A percentile compares a stretch with the other conserved stretches of the same genome.
Evolutionary conservation across 2,888 invertebrate genomes (phyloP).

Genomic region (Platerodrilus igneus): DNA sequence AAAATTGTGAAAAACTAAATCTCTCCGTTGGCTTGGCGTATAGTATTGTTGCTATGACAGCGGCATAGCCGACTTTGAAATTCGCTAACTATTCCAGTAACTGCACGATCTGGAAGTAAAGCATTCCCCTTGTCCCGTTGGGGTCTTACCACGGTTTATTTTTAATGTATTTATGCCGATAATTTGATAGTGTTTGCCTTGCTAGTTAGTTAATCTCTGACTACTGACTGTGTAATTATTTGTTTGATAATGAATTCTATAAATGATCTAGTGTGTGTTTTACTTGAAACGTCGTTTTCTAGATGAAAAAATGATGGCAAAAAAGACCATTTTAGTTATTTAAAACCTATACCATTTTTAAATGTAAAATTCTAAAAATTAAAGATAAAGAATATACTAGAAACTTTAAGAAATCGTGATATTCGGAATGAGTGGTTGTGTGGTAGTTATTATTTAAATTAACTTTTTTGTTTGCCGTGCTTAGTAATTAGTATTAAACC

Average conservation of each 20-base stretch:
- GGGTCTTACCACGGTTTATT: too few species aligned
- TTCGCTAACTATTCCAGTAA: too few species aligned
- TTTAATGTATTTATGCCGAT: too few species aligned
- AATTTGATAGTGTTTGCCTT: too few species aligned
- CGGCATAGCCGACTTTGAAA: too few species aligned
- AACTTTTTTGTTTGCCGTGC: slow-evolving; percentile 12
- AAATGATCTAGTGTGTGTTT: background rate
- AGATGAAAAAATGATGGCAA: background rate
- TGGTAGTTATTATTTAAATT: slow-evolving; percentile 12
- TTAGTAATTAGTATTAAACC: slow-evolving; percentile 7
- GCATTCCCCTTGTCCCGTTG: too few species aligned
- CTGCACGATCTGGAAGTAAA: too few species aligned
- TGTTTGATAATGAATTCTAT: background rate
- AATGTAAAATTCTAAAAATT: background rate
- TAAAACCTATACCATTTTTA: slow-evolving; percentile 1
- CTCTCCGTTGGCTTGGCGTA: too few species aligned
- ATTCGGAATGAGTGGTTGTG: slow-evolving; percentile 7
- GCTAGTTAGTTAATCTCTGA: too few species aligned
- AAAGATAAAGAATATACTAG: slow-evolving; percentile 2
- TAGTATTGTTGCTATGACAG: too few species aligned
- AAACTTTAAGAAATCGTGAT: slow-evolving; percentile 7
- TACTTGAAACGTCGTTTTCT: slow-evolving; percentile 7
- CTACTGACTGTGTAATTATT: too few species aligned
- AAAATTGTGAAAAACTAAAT: too few species aligned
- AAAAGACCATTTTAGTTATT: background rate